Evolutionary conservation across 2,888 invertebrate genomes (phyloP), one percentile per base, ranked within the genome.

Genomic region (Nomada ruficornis): DNA sequence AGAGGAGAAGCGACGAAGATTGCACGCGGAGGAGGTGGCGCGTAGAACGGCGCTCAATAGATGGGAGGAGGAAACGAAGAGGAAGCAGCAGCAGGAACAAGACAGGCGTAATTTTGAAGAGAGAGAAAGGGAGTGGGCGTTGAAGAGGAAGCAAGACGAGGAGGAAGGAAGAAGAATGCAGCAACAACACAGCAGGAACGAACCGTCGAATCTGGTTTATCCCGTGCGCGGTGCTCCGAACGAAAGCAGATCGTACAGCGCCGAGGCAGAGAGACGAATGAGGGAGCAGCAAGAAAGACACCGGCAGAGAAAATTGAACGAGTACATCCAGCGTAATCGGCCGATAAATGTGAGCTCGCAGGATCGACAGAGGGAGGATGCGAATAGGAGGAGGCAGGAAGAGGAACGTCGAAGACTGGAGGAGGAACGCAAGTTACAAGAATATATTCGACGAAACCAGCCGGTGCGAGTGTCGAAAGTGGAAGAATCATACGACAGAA

Each of bases 401-500:
- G 77, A 87, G 26, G 87, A 85, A n/a, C 62, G 62, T 13, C 67
- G 73, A 11, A 83, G 79, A 15, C 72, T 69, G 3, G 70, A 73
- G 7, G 88, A 89, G 44, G 91, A 91, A 44, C 82, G 81, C 0
- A 91, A 86, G 55, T 71, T 90, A 26, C 90, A 90, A 70, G 92
- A 92, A 15, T 92, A 92, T 74, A 80, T 91, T 20, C 83, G 88
- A 5, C 86, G 92, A 64, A 92, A 91, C 62, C 91, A 91, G 10
- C 90, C 92, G 11, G 84, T 91, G 36, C 85, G 84, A 42, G 71
- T 89, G 13, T 65, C 80, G 23, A 79, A 62, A 29, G 68, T 59
- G 62, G 85, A 83, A 65, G 80, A 62, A n/a, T 75, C 86, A 13
- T 10, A 64, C 2, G 65, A 52, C 5, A 78, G 54, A 18, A 55